Conservation (phyloP, 2,113 vertebrate species). For the Arizona elegans region DNA sequence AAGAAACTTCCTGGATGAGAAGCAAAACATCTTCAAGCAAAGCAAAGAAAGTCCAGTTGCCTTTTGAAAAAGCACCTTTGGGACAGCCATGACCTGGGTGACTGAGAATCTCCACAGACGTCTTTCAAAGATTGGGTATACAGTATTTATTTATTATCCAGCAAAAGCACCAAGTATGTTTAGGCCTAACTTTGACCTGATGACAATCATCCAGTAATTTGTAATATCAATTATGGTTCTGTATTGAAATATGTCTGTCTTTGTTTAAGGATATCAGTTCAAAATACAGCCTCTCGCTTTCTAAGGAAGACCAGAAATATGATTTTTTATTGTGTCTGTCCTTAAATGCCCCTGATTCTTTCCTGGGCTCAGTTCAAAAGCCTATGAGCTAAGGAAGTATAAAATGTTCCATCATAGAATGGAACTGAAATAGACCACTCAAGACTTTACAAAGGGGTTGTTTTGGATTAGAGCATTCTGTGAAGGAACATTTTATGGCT, state of each 20-base stretch:
- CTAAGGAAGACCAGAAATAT: not conserved
- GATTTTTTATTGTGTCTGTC: not conserved
- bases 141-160: not conserved
- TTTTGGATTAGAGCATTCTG: not conserved
- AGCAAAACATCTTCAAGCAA: not conserved
- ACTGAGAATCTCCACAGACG: not conserved
- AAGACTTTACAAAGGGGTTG: not conserved
- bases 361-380: not conserved
- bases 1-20: not conserved
- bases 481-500: not conserved
- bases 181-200: not conserved
- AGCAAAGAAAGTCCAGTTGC: not conserved
- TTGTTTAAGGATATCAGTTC: not conserved
- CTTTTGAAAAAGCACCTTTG: not conserved
- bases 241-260: not conserved
- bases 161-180: not conserved
- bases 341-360: not conserved
- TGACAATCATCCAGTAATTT: not conserved
- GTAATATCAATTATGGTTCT: not conserved
- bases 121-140: not conserved
- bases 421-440: not conserved
- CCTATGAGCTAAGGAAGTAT: not conserved
- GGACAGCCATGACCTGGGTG: not conserved
- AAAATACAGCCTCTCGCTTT: not conserved
- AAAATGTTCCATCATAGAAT: not conserved